Base-by-base conservation (phyloP, 2,888 invertebrate genomes). In the Phortica okadai region DNA sequence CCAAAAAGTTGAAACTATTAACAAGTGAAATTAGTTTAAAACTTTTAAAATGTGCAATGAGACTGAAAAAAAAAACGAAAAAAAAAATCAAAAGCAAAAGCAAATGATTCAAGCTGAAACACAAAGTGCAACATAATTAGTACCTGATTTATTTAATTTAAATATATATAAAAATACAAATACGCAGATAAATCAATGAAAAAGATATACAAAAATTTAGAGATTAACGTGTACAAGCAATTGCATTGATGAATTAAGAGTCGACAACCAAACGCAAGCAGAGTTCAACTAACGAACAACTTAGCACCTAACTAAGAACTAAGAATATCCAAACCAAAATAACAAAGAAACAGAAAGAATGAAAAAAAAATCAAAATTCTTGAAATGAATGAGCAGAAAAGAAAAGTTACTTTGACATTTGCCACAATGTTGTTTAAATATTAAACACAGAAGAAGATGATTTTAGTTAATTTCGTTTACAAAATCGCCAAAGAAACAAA, bases 331-430 rank as follows among this genome's bases (percentile, higher is more conserved):
- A 74, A 78, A 76, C 74, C 16, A 67, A 77, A 74, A 75, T 77
- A 76, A 75, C 79, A 81, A 81, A 77, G 64, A 66, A 72, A 72
- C 73, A 74, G n/a, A 74, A 77, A 73, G 76, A 62, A 81, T 56
- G 79, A 42, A 75, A 56, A 77, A 62, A 77, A 33, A 33, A 33
- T 4, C 2, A 33, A 33, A 33, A 33, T 33, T 33, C 33, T 33
- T 33, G 33, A 45, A 45, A 56, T 56, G 16, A 33, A 33, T 33
- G 33, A 33, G 33, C 33, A 33, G 33, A 33, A 33, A 33, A 33
- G 33, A 33, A 33, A 33, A 33, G 33, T 33, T 33, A 33, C 33
- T 33, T 33, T 33, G 33, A 33, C 33, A 33, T 33, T 33, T 33
- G 33, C 33, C 33, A 33, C 4, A 33, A 33, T 33, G 33, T 33